These are phyloP conservation scores for Anoplopoma fimbria DNA, from an alignment of 2,113 vertebrate genomes.

Conservation along the genomic window DNA sequence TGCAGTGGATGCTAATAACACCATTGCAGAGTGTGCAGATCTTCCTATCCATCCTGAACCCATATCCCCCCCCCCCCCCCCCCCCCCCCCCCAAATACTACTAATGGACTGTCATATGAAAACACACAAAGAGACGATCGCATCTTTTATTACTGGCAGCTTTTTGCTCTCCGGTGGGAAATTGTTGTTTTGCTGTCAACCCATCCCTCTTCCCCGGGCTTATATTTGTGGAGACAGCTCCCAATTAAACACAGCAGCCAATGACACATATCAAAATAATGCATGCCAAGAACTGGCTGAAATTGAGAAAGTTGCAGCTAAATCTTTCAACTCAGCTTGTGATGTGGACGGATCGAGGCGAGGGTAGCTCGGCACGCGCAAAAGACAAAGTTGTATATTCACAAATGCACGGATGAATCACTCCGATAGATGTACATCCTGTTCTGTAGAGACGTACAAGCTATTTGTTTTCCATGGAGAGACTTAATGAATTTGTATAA, in stretches of 20 bases:
- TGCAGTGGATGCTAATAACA: constrained; percentile 59
- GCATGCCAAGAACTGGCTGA: constrained; percentile 60
- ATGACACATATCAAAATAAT: constrained; percentile 74
- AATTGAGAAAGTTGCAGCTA: constrained; percentile 58
- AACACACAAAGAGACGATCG: constrained; percentile 67
- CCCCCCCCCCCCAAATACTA: no score
- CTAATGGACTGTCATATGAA: constrained; percentile 74
- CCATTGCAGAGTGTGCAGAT: constrained; percentile 48
- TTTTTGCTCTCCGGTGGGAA: constrained; percentile 65
- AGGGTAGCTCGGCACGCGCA: constrained; percentile 1
- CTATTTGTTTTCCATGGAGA: constrained; percentile 14
- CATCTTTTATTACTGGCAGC: constrained; percentile 74
- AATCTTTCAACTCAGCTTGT: constrained; percentile 54
- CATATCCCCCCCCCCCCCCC: constrained; percentile 30
- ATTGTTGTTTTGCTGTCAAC: constrained; percentile 77
- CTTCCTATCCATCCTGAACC: constrained; percentile 50
- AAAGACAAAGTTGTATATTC: constrained; percentile 29
- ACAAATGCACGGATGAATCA: constrained; percentile 1
- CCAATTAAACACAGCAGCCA: constrained; percentile 78
- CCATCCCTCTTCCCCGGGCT: constrained; percentile 58
- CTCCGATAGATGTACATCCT: constrained; percentile 30
- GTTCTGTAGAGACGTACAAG: constrained; percentile 17
- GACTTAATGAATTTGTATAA: constrained; percentile 33
- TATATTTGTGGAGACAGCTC: constrained; percentile 70
- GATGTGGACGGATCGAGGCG: constrained; percentile 60